phyloP scores from a whole-genome alignment of 2,113 vertebrate species.

The Aegotheles bennettii region DNA sequence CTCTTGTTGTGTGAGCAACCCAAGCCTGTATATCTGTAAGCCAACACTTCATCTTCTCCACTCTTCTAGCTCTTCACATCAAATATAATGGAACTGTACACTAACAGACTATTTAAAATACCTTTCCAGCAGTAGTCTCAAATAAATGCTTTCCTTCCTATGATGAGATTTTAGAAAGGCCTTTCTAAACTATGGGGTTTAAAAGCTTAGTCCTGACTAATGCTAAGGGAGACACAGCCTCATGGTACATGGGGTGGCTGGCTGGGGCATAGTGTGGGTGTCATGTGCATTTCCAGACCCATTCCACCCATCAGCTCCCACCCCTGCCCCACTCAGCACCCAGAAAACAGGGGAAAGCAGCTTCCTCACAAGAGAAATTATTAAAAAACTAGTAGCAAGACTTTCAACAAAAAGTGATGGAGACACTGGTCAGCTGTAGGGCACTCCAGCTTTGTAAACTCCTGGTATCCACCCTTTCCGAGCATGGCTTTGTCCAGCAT shows the following conservation, averaged over 20 bases:
- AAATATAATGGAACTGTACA: neutral
- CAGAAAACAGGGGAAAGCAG: neutral
- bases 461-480: neutral
- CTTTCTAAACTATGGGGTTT: neutral
- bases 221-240: neutral
- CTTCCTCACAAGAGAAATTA: neutral
- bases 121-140: neutral
- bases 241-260: neutral
- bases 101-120: neutral
- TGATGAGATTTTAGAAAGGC: neutral
- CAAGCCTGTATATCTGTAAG: neutral
- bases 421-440: neutral
- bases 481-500: neutral
- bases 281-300: neutral
- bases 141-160: neutral
- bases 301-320: neutral
- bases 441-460: neutral
- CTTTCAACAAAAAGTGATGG: neutral
- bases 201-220: neutral
- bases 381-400: neutral
- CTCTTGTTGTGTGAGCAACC: neutral
- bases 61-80: neutral
- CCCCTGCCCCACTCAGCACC: neutral
- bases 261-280: fast-evolving
- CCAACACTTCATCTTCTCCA: neutral